Conservation (phyloP, 2,113 vertebrate genomes). For the Eubucco bourcierii region DNA sequence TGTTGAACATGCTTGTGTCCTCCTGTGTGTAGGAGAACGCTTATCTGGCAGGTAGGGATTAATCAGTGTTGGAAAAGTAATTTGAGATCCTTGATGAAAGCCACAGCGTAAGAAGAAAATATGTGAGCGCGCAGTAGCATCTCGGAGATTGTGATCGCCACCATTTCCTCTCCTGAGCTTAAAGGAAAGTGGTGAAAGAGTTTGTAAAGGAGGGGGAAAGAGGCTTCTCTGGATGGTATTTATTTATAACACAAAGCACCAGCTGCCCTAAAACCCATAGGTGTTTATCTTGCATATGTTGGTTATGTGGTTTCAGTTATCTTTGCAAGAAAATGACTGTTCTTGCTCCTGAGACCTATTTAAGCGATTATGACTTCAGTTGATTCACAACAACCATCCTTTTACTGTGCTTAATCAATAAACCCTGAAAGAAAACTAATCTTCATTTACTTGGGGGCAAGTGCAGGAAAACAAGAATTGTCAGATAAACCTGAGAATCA, state of each 20-base stretch:
- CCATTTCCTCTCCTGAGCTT: not conserved
- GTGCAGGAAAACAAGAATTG: slow-evolving; percentile 32
- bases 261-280: not conserved
- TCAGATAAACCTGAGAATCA: slow-evolving; percentile 34
- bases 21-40: slow-evolving; percentile 1
- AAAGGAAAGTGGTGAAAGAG: not conserved
- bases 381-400: slow-evolving; percentile 27
- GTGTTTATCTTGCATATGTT: not conserved
- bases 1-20: not conserved
- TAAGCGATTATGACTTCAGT: slow-evolving; percentile 56
- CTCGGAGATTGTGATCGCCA: not conserved
- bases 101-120: not conserved
- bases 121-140: not conserved
- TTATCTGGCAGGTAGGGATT: slow-evolving; percentile 49
- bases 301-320: not conserved
- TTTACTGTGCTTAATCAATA: slow-evolving; percentile 70
- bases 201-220: not conserved
- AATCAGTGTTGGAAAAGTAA: slow-evolving; percentile 45
- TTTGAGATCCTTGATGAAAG: slow-evolving; percentile 56
- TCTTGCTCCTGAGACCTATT: slow-evolving; percentile 29
- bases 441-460: slow-evolving; percentile 51
- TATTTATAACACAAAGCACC: not conserved
- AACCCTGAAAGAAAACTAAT: slow-evolving; percentile 60
- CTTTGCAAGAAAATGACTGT: slow-evolving; percentile 14
- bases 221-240: not conserved